These are phyloP conservation scores for Girardinichthys multiradiatus DNA, from an alignment of 2,113 vertebrate genomes.

Conservation along the genomic window DNA sequence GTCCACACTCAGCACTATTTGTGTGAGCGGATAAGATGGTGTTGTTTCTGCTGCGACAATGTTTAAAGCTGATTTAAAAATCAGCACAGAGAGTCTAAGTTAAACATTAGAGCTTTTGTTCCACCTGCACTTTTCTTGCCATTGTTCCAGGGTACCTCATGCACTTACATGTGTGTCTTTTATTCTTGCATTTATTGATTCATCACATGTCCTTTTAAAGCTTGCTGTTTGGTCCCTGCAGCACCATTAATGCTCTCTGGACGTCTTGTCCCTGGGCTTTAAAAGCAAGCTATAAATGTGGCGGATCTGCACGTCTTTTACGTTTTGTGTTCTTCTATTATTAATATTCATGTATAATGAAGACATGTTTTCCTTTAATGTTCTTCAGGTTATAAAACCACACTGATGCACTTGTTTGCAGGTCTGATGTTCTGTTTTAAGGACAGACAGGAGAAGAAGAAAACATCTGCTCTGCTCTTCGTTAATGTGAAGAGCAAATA, in stretches of 20 bases:
- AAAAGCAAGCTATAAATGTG: background rate
- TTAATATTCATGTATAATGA: background rate
- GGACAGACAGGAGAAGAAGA: background rate
- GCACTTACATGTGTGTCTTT: background rate
- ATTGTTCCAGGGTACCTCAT: background rate
- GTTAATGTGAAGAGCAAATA: too few relatives aligned
- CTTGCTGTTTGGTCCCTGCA: background rate
- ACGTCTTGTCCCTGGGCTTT: background rate
- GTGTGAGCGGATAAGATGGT: background rate
- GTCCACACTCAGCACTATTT: background rate
- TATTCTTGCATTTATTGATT: background rate
- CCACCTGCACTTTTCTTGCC: background rate
- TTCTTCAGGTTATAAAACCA: background rate
- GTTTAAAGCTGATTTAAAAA: background rate
- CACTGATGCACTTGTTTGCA: too few relatives aligned
- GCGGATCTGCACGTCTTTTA: background rate
- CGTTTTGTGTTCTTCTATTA: background rate
- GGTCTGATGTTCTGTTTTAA: background rate
- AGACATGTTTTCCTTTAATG: background rate
- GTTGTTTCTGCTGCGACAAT: background rate
- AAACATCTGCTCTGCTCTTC: background rate
- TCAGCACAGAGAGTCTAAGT: background rate
- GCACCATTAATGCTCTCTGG: background rate
- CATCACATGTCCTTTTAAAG: constrained; percentile 1
- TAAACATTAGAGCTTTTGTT: background rate